A percentile compares a stretch with the other conserved stretches of the same genome.
Evolutionary conservation across 2,113 vertebrate species (phyloP).

Genomic region (Scatophagus argus): DNA sequence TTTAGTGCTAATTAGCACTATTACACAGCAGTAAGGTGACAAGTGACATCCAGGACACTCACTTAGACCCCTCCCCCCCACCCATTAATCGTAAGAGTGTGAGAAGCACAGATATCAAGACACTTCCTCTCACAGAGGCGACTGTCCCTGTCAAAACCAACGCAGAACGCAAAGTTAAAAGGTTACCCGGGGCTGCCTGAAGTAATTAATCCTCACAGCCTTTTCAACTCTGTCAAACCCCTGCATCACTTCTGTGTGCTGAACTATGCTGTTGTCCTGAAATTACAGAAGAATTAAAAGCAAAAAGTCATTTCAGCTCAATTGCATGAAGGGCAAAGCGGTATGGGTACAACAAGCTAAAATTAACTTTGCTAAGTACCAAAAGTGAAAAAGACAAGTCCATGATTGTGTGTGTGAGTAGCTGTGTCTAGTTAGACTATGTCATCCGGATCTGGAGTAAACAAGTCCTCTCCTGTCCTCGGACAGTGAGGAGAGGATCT

Average conservation of each 20-base stretch:
- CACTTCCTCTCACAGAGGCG: slow-evolving; percentile 40
- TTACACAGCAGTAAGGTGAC: slow-evolving; percentile 68
- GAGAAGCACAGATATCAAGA: slow-evolving; percentile 48
- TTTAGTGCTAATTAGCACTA: slow-evolving; percentile 70
- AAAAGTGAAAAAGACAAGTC: slow-evolving; percentile 39
- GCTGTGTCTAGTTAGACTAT: slow-evolving; percentile 29
- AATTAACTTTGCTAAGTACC: slow-evolving; percentile 30
- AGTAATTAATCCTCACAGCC: slow-evolving; percentile 74
- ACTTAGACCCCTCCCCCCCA: slow-evolving; percentile 27
- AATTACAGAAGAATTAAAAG: slow-evolving; percentile 71
- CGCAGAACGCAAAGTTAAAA: slow-evolving; percentile 68
- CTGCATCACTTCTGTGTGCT: slow-evolving; percentile 38
- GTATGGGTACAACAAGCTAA: slow-evolving; percentile 30
- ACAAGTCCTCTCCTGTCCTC: slow-evolving; percentile 33
- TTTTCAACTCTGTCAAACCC: slow-evolving; percentile 57
- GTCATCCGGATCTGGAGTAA: slow-evolving; percentile 26
- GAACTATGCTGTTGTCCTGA: slow-evolving; percentile 60
- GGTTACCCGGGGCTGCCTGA: slow-evolving; percentile 59
- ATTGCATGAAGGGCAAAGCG: slow-evolving; percentile 59
- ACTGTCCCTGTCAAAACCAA: slow-evolving; percentile 41
- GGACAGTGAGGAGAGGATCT: slow-evolving; percentile 19
- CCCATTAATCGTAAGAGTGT: slow-evolving; percentile 32
- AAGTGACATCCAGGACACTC: slow-evolving; percentile 55
- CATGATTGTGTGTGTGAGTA: slow-evolving; percentile 7
- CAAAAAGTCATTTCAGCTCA: slow-evolving; percentile 64